Conservation (phyloP, 2,113 vertebrate species). For the Odocoileus virginianus region DNA sequence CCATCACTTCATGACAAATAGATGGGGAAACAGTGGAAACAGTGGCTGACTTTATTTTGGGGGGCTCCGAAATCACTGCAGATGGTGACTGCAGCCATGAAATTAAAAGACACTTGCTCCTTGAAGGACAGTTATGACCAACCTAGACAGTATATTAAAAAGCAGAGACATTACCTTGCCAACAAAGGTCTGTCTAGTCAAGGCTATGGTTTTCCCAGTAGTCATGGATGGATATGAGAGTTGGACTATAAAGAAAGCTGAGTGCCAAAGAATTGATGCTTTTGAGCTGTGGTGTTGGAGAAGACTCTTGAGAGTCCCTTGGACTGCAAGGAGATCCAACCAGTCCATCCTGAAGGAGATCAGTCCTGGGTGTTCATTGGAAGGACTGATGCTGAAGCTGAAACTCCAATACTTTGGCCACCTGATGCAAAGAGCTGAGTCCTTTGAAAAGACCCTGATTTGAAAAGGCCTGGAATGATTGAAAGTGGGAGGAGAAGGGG, state of each 20-base stretch:
- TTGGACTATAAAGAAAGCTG: neutral
- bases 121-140: neutral
- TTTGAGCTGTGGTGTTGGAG: neutral
- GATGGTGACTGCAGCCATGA: neutral
- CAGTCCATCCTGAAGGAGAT: neutral
- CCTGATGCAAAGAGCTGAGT: neutral
- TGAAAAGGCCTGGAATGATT: neutral
- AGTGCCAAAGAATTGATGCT: neutral
- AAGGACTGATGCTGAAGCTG: neutral
- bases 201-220: neutral
- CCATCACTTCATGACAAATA: neutral
- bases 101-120: neutral
- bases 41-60: neutral
- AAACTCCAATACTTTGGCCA: neutral
- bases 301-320: neutral
- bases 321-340: neutral
- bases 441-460: neutral
- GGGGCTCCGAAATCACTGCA: fast-evolving
- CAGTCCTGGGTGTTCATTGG: neutral
- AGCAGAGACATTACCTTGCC: neutral
- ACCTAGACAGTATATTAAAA: neutral
- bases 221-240: neutral
- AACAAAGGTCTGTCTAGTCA: neutral
- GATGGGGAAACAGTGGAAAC: neutral
- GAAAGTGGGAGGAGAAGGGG: fast-evolving